Evolutionary conservation across 1,140 invertebrate species (phyloP).

Genomic region (Charaxes varanes): DNA sequence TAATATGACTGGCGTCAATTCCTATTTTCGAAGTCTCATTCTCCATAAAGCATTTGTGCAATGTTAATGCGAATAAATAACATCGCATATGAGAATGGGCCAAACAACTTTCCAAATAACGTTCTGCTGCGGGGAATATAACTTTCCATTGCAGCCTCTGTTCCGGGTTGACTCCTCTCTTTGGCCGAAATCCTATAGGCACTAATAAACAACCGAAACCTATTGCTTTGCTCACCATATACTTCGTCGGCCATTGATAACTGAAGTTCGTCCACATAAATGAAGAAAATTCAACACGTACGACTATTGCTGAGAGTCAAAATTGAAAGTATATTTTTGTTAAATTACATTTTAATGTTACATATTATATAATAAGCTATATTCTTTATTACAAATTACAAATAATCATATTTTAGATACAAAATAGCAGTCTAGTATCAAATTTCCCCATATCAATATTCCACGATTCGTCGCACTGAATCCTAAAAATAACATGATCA

Average conservation of each 20-base stretch:
- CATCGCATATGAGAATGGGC: conserved; percentile 80
- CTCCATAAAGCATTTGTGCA: conserved; percentile 82
- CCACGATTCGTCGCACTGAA: too few relatives aligned
- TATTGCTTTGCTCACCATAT: conserved; percentile 79
- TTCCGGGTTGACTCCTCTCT: conserved; percentile 73
- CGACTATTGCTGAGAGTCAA: too few relatives aligned
- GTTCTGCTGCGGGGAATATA: conserved; percentile 82
- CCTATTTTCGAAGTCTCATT: conserved; percentile 74
- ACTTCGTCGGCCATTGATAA: conserved; percentile 79
- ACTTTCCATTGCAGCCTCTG: conserved; percentile 83
- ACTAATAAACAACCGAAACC: conserved; percentile 80
- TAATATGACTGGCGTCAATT: conserved; percentile 79
- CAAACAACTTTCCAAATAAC: conserved; percentile 81
- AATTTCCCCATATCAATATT: too few relatives aligned
- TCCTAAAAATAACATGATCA: too few relatives aligned
- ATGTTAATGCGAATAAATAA: conserved; percentile 77
- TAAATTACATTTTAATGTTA: too few relatives aligned
- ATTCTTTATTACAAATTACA: too few relatives aligned
- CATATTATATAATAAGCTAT: too few relatives aligned
- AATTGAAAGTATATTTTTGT: too few relatives aligned
- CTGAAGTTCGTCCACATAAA: too few relatives aligned
- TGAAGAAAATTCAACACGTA: too few relatives aligned
- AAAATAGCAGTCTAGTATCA: too few relatives aligned
- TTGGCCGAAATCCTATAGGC: conserved; percentile 79
- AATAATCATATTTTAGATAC: too few relatives aligned